Conservation (phyloP, 2,113 vertebrate genomes). For the Chelonoidis abingdonii region DNA sequence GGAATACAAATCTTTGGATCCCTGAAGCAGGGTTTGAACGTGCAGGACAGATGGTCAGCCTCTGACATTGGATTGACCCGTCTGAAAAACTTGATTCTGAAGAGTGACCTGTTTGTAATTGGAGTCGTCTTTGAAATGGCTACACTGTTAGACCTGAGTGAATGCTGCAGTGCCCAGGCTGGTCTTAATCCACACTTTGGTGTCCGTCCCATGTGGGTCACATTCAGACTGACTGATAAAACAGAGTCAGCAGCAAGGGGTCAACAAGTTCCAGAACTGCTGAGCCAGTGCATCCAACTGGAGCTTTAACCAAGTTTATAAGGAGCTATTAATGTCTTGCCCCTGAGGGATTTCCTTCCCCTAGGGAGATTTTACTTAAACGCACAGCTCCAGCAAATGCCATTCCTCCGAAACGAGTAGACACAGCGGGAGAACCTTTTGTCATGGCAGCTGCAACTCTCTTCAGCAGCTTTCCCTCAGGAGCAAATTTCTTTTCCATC, state of each 20-base stretch:
- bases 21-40: not conserved
- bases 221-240: not conserved
- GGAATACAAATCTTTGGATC: not conserved
- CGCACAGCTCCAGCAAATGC: accelerated
- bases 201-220: not conserved
- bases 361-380: not conserved
- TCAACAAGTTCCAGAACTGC: not conserved
- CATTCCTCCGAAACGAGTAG: not conserved
- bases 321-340: not conserved
- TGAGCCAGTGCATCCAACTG: not conserved
- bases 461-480: not conserved
- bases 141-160: too few species aligned
- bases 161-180: not conserved
- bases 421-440: not conserved
- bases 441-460: not conserved
- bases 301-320: not conserved
- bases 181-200: accelerated
- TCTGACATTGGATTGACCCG: not conserved
- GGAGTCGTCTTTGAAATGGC: not conserved
- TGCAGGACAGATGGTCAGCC: not conserved
- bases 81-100: not conserved
- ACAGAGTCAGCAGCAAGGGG: not conserved
- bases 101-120: not conserved
- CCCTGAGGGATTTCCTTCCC: accelerated
- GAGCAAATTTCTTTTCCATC: slow-evolving; percentile 39